These are phyloP conservation scores for Gasterosteus aculeatus DNA, from an alignment of 2,113 vertebrate genomes.

Conservation along the genomic window DNA sequence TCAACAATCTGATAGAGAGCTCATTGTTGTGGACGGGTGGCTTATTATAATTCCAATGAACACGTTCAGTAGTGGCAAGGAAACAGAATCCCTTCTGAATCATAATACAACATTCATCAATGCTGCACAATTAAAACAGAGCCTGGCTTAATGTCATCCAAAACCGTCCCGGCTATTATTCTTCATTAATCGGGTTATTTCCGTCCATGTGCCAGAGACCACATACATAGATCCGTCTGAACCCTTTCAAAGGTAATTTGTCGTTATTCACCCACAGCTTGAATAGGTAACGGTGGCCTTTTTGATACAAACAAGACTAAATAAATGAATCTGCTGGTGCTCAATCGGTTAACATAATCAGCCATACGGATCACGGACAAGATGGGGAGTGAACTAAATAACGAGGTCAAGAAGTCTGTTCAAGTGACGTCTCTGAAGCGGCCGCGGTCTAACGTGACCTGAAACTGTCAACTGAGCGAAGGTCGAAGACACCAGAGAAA, in stretches of 20 bases:
- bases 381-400: not conserved
- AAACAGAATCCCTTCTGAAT: not conserved
- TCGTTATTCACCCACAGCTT: not conserved
- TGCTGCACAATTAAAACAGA: not conserved
- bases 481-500: not conserved
- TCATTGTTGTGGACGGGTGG: not conserved
- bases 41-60: not conserved
- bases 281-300: not conserved
- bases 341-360: slow-evolving; percentile 1
- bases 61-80: not conserved
- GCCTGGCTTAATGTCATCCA: not conserved
- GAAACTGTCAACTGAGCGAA: slow-evolving; percentile 33
- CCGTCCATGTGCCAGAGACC: not conserved
- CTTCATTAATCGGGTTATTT: slow-evolving; percentile 4
- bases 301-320: not conserved
- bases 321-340: not conserved
- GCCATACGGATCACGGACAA: not conserved
- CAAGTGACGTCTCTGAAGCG: slow-evolving; percentile 39
- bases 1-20: slow-evolving; percentile 13
- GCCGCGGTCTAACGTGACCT: slow-evolving; percentile 43
- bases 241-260: not conserved
- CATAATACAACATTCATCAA: not conserved
- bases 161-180: not conserved
- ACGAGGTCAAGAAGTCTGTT: slow-evolving; percentile 24
- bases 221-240: not conserved